Evolutionary conservation across 2,113 vertebrate genomes (phyloP).

Genomic region (Felis catus): F.catus_Fca126_mat1.0 CM031419.1:202344001-202344500

Average conservation of each 20-base stretch:
- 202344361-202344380: slow-evolving; percentile 89
- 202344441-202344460: not conserved
- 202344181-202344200: not conserved
- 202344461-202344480: not conserved
- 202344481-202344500: not conserved
- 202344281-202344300: slow-evolving; percentile 61
- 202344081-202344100: not conserved
- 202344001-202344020: not conserved
- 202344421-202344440: slow-evolving; percentile 65
- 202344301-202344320: slow-evolving; percentile 88
- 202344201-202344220: not conserved
- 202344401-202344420: slow-evolving; percentile 86
- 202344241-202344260: not conserved
- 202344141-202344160: not conserved
- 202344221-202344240: not conserved
- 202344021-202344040: not conserved
- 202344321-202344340: slow-evolving; percentile 89
- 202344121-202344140: not conserved
- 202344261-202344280: not conserved
- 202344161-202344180: too few species aligned
- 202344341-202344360: slow-evolving; percentile 91
- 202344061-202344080: not conserved
- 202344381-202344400: slow-evolving; percentile 87
- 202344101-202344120: slow-evolving; percentile 37
- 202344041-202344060: not conserved